Evolutionary conservation across 2,888 invertebrate genomes (phyloP).

Genomic region (Erebia palarica): DNA sequence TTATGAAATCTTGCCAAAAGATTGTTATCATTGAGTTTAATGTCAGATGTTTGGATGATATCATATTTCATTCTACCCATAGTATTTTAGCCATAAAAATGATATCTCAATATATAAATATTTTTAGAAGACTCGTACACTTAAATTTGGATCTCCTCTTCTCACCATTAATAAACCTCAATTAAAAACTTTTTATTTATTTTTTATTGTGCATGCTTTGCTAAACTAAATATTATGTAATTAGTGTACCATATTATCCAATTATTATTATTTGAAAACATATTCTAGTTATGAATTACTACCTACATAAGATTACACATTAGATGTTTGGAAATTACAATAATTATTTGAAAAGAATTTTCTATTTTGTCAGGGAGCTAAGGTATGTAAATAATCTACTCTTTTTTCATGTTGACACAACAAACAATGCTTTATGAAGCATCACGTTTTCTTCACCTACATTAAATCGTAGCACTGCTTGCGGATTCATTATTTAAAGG

Average conservation of each 20-base stretch:
- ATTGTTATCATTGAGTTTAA: not conserved
- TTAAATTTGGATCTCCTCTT: conserved; percentile 2
- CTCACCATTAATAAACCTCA: too few species aligned
- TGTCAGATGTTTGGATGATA: not conserved
- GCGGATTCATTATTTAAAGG: not conserved
- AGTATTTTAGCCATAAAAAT: not conserved
- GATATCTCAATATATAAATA: not conserved
- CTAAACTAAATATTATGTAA: not conserved
- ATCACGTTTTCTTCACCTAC: conserved; percentile 14
- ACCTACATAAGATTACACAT: not conserved
- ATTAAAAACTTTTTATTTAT: not conserved
- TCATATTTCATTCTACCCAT: not conserved
- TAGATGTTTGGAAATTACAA: conserved; percentile 4
- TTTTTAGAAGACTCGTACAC: not conserved
- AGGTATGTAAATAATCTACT: conserved; percentile 62
- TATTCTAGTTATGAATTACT: not conserved
- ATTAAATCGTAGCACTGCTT: not conserved
- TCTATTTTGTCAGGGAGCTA: conserved; percentile 70
- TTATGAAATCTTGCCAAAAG: not conserved
- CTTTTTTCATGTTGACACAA: conserved; percentile 10
- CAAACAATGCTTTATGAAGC: not conserved
- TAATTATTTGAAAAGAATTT: conserved; percentile 37
- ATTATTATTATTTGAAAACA: not conserved
- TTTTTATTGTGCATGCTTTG: not conserved
- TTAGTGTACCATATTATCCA: not conserved